A percentile compares a stretch with the other conserved stretches of the same genome.
These are phyloP conservation scores for Apamea monoglypha DNA, from an alignment of 2,888 invertebrate genomes.

Conservation along the genomic window DNA sequence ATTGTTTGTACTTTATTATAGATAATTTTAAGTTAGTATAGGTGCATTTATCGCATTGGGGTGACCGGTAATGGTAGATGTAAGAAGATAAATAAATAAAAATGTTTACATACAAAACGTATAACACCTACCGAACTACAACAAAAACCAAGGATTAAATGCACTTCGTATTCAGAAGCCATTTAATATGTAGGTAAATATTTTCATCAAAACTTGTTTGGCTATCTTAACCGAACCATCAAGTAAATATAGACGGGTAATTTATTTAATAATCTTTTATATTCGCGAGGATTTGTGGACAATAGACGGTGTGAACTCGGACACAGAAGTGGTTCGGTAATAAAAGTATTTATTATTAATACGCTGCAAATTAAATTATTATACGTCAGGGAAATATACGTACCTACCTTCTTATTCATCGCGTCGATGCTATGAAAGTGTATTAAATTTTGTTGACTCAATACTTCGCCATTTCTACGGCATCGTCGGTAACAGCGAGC, in stretches of 20 bases:
- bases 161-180: not conserved
- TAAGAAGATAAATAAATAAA: no score
- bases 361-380: not conserved
- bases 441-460: no score
- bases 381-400: not conserved
- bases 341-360: not conserved
- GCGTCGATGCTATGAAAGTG: no score
- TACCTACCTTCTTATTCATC: no score
- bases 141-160: slow-evolving; percentile 6
- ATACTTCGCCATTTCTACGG: no score
- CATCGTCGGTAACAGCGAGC: no score
- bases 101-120: not conserved
- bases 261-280: slow-evolving; percentile 36
- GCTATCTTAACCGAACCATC: slow-evolving; percentile 30
- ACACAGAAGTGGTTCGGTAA: slow-evolving; percentile 29
- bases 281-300: slow-evolving; percentile 25
- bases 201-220: slow-evolving; percentile 28
- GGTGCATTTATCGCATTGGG: no score
- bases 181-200: slow-evolving; percentile 17
- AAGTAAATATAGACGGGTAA: slow-evolving; percentile 36
- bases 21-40: no score
- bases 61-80: no score
- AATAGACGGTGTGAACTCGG: slow-evolving; percentile 48
- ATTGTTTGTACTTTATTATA: no score
- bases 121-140: not conserved